These are phyloP conservation scores for Parus major DNA, from an alignment of 2,113 vertebrate species.

Conservation along the genomic window DNA sequence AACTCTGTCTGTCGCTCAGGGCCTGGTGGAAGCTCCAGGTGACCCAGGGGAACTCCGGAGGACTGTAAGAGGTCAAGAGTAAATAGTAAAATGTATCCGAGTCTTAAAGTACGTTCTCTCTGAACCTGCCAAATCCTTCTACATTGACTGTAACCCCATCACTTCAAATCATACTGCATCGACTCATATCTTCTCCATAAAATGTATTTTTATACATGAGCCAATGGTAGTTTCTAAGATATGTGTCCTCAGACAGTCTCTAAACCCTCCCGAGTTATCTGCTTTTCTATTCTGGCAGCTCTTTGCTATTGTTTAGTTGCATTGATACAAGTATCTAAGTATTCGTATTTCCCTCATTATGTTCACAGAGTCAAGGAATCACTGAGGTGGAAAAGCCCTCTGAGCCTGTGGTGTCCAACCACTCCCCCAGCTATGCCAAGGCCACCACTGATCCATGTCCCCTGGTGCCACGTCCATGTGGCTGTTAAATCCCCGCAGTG, in stretches of 20 bases:
- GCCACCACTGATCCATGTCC: background rate
- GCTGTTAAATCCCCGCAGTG: background rate
- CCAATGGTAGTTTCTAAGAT: background rate
- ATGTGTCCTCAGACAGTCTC: background rate
- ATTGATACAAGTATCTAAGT: background rate
- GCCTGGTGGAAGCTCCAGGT: background rate
- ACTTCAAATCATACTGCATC: background rate
- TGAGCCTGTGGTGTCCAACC: background rate
- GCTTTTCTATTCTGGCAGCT: background rate
- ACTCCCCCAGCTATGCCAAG: background rate
- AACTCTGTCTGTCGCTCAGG: background rate
- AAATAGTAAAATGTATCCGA: background rate
- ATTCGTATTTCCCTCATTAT: background rate
- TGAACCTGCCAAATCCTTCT: background rate
- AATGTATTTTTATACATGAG: background rate
- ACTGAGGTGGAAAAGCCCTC: background rate
- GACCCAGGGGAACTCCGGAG: background rate
- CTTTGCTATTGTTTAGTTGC: background rate
- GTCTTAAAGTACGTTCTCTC: background rate
- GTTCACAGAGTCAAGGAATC: background rate
- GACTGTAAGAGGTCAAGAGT: background rate
- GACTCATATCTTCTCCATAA: background rate
- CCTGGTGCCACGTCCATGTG: fast-evolving
- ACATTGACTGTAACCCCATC: background rate
- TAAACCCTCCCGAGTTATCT: background rate